Evolutionary conservation across 2,888 invertebrate species (phyloP).

Genomic region (Panorpa germanica): DNA sequence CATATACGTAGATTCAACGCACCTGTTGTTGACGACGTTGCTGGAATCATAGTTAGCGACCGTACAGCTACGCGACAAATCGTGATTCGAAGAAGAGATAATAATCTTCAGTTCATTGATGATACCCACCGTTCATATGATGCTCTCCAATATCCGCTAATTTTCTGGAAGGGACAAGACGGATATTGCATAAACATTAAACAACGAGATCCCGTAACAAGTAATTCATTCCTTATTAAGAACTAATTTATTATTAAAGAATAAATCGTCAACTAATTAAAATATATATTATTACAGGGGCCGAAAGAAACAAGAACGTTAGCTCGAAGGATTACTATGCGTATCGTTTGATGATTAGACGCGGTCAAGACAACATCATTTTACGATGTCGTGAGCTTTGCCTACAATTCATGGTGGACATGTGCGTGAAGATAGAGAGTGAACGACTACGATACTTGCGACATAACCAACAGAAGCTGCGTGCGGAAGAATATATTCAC

Average conservation of each 20-base stretch:
- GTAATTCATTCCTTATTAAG: too few relatives aligned
- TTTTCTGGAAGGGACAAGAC: conserved; percentile 15
- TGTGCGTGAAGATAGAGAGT: conserved; percentile 19
- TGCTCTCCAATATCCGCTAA: conserved; percentile 16
- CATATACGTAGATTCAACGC: conserved; percentile 19
- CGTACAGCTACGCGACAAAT: conserved; percentile 13
- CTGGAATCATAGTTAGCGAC: conserved; percentile 16
- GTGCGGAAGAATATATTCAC: conserved; percentile 17
- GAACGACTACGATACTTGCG: conserved; percentile 17
- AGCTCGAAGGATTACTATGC: conserved; percentile 15
- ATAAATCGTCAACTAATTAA: conserved; percentile 8
- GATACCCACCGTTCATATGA: conserved; percentile 14
- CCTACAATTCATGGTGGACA: conserved; percentile 19
- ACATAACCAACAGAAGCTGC: conserved; percentile 17
- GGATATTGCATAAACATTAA: conserved; percentile 14
- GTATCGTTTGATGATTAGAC: conserved; percentile 14
- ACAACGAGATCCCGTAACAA: too few relatives aligned
- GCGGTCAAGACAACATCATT: conserved; percentile 13
- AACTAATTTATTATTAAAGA: too few relatives aligned
- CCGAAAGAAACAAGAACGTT: conserved; percentile 13
- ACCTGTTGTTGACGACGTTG: conserved; percentile 17
- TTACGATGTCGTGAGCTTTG: conserved; percentile 15
- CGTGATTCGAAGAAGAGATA: conserved; percentile 14
- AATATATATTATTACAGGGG: conserved; percentile 9
- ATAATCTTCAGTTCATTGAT: conserved; percentile 14